These are phyloP conservation scores for Drosophila niveifrons DNA, from an alignment of 2,888 invertebrate species.

Conservation along the genomic window DNA sequence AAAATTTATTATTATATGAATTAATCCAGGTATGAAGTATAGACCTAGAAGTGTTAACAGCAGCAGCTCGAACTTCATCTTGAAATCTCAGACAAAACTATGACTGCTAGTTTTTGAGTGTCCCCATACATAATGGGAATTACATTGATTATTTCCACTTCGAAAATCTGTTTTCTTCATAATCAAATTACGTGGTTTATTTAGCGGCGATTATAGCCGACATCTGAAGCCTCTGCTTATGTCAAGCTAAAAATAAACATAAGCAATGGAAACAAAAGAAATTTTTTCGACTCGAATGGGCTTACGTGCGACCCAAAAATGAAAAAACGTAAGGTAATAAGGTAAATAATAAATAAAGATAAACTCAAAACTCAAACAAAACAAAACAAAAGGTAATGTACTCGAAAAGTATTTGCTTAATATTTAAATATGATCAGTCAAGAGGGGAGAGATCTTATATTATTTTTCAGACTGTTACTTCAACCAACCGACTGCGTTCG, in stretches of 20 bases:
- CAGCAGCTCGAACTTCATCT: constrained; percentile 27
- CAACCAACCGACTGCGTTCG: neutral
- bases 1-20: neutral
- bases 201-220: constrained; percentile 8
- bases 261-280: constrained; percentile 26
- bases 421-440: neutral
- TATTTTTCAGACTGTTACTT: neutral
- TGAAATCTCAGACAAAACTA: neutral
- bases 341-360: neutral
- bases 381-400: constrained; percentile 12
- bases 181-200: neutral
- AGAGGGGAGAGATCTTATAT: neutral
- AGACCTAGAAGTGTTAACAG: constrained; percentile 16
- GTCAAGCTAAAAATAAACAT: constrained; percentile 48
- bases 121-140: constrained; percentile 14
- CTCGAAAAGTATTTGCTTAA: constrained; percentile 9
- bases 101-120: neutral
- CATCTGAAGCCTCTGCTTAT: constrained; percentile 12
- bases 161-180: neutral
- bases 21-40: neutral
- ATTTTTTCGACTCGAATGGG: constrained; percentile 23
- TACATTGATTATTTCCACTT: constrained; percentile 26
- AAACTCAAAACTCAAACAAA: constrained; percentile 8
- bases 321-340: constrained; percentile 14
- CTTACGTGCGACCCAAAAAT: constrained; percentile 72